A percentile compares a stretch with the other conserved stretches of the same genome.
Conservation (phyloP, 2,888 invertebrate species). For the Stenchaetothrips biformis region DNA sequence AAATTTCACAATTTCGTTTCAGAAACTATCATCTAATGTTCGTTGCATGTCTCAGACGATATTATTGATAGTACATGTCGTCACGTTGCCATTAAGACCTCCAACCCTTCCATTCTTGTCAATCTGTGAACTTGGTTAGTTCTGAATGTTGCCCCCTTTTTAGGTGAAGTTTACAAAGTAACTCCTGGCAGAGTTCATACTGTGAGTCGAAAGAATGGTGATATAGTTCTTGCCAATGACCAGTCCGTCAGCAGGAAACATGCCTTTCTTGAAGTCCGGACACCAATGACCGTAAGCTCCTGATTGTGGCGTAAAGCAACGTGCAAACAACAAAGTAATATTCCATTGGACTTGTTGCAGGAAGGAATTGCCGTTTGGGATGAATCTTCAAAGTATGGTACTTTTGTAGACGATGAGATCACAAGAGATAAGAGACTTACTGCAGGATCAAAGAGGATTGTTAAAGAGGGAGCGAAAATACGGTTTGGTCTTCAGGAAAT, state of each 20-base stretch:
- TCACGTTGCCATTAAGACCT: too few species aligned
- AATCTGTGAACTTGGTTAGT: neutral
- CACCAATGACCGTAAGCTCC: neutral
- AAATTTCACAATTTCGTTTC: too few species aligned
- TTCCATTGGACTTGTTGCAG: slow-evolving; percentile 24
- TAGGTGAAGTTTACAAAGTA: slow-evolving; percentile 48
- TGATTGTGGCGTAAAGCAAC: slow-evolving; percentile 45
- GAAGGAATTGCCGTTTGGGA: slow-evolving; percentile 46
- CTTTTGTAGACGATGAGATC: slow-evolving; percentile 55
- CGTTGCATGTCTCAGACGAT: too few species aligned
- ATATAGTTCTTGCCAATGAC: slow-evolving; percentile 64
- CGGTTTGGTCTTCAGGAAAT: slow-evolving; percentile 62
- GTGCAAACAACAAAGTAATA: neutral
- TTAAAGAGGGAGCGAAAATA: slow-evolving; percentile 58
- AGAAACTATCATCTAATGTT: too few species aligned
- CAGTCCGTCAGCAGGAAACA: slow-evolving; percentile 73
- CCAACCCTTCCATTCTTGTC: too few species aligned
- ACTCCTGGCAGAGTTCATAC: slow-evolving; percentile 48
- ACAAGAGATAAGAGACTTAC: slow-evolving; percentile 46
- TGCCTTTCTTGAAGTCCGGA: slow-evolving; percentile 47
- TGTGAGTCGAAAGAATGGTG: slow-evolving; percentile 61
- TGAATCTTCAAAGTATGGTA: slow-evolving; percentile 69
- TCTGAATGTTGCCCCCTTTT: neutral
- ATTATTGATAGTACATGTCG: too few species aligned
- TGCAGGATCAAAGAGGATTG: slow-evolving; percentile 45